These are phyloP conservation scores for Gobio gobio DNA, from an alignment of 2,113 vertebrate species.

Conservation along the genomic window DNA sequence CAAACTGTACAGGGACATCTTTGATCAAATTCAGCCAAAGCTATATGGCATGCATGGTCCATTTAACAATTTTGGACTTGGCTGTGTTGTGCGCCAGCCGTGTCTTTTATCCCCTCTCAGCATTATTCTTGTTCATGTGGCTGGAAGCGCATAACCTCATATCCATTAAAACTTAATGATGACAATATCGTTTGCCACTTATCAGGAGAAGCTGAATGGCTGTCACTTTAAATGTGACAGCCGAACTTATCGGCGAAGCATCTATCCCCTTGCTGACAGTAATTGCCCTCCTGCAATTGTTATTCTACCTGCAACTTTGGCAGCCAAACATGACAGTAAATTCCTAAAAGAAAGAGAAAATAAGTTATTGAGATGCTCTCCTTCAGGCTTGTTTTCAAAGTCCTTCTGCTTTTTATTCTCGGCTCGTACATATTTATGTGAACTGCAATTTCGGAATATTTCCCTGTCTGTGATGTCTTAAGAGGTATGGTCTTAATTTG, in stretches of 20 bases:
- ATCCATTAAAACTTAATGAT: conserved; percentile 47
- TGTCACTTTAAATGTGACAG: conserved; percentile 45
- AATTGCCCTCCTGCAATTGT: conserved; percentile 42
- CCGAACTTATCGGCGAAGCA: conserved; percentile 28
- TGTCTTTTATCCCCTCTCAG: conserved; percentile 6
- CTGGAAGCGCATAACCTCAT: conserved; percentile 17
- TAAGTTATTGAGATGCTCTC: conserved; percentile 8
- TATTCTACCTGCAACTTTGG: conserved; percentile 20
- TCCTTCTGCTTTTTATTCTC: conserved; percentile 10
- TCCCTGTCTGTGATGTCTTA: background rate
- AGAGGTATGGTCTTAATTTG: background rate
- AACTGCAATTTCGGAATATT: conserved; percentile 7
- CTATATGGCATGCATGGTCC: conserved; percentile 30
- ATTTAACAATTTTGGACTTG: conserved; percentile 41
- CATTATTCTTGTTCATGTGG: conserved; percentile 36
- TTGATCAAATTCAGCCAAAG: conserved; percentile 42
- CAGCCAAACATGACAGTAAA: conserved; percentile 22
- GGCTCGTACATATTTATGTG: background rate
- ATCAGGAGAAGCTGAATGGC: conserved; percentile 41
- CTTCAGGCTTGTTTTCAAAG: conserved; percentile 22
- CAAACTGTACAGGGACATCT: conserved; percentile 47
- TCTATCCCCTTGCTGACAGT: conserved; percentile 41
- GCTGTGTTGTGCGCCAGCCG: conserved; percentile 30
- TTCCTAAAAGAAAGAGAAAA: conserved; percentile 34
- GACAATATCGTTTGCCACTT: conserved; percentile 51